Base-by-base conservation (phyloP, 2,888 invertebrate species). In the Leucozona laternaria region DNA sequence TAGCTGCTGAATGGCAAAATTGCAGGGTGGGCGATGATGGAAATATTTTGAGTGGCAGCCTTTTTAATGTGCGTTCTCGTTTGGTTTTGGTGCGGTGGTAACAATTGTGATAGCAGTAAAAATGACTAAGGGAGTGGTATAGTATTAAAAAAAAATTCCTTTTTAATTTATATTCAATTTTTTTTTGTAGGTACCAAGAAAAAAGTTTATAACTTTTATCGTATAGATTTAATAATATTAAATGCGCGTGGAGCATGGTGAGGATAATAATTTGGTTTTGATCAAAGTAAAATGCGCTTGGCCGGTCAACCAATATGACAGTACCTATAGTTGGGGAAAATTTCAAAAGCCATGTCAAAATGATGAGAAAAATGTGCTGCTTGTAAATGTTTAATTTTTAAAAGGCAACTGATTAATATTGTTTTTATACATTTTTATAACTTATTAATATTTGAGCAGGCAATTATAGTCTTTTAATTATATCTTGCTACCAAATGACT, bases 81-180 rank as follows among this genome's bases (percentile, higher is more conserved):
- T 68, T 43, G 64, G 20, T 13, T 62, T 25, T 55, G 20, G 25
- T 25, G 13, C 15, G 25, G 25, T 25, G 22, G 80, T 48, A 73
- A 62, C 85, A 85, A 43, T 81, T 85, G 85, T 34, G 34, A 37
- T 20, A 13, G 60, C 70, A 25, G 50, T 85, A 64, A 80, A 71
- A 72, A 45, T 20, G n/a, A 20, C 45, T 43, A 45, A 37, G 43
- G 17, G 53, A 77, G 11, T 17, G 72, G 57, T 53, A 25, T 22
- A 25, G 22, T 81, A 77, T 78, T 73, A 72, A 80, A 80, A 45
- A 45, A 70, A 77, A 70, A 28, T 31, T 8, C 17, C 1, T 22
- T 80, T 76, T 83, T 79, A 70, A 83, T 79, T 79, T 70, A 75
- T 58, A 53, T 71, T 71, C 68, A 75, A 79, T 79, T 45, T n/a